Evolutionary conservation across 92 coral and sea anemone species (phyloP), one percentile per base, ranked within the genome.

Genomic region (Siderastrea radians): DNA sequence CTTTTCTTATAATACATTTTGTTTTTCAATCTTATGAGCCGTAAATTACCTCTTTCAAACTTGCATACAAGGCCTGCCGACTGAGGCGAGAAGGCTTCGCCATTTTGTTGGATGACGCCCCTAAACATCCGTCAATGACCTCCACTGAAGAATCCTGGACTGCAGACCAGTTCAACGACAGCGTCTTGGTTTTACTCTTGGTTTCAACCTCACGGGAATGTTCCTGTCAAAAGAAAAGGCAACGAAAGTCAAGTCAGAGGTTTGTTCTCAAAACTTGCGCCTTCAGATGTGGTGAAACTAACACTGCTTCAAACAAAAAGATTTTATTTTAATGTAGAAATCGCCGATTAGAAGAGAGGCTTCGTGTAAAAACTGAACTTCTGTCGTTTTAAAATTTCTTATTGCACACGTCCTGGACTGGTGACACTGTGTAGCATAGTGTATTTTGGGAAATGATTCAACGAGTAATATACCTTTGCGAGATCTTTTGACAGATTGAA

Each of bases 91-190:
- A 90, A 0, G 93, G 98, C 58, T 78, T 77, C 48, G 84, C 61
- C 76, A 91, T 65, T 19, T 83, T 86, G 67, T 16, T 81, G 14
- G 90, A 13, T 7, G 84, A n/a, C 71, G 60, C 84, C 19, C 99
- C 99, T 3, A 92, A 69, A 61, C 96, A 96, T 7, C 95, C 99
- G 15, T 92, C 98, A 66, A 68, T 75, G 74, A 96, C 93, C 77
- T 96, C 99, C 6, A 87, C 98, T 15, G 80, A 61, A 14, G 79
- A 84, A 60, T 91, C 93, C 68, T 93, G 94, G 0, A 92, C 95
- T 44, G 73, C 79, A 11, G 73, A 72, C 99, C 99, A 96, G 91
- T 95, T 96, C 12, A 96, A 85, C 0, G 98, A 64, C 16, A 96
- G 82, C 86, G 69, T 80, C 89, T 93, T 95, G n/a, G 99, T 80